These are phyloP conservation scores for Syrista parreyssii DNA, from an alignment of 2,888 invertebrate species.

Conservation along the genomic window DNA sequence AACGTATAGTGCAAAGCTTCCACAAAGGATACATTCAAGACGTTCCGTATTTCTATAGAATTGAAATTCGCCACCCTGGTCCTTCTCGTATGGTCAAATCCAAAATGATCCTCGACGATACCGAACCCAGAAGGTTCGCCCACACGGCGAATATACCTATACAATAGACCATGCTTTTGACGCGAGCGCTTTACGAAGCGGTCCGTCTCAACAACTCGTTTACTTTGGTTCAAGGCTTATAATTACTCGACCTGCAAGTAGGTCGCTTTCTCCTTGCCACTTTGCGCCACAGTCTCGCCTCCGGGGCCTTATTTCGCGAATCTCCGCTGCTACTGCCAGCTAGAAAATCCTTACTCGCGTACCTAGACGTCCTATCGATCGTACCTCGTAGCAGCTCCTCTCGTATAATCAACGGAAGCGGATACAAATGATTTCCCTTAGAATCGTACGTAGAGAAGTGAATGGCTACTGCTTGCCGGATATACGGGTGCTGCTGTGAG, in stretches of 20 bases:
- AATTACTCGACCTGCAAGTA: constrained; percentile 61
- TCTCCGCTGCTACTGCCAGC: constrained; percentile 22
- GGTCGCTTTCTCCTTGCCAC: constrained; percentile 63
- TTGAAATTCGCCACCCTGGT: not conserved
- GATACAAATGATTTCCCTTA: not conserved
- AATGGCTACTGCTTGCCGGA: not conserved
- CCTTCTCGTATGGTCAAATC: not conserved
- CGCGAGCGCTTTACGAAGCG: constrained; percentile 12
- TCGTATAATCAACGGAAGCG: not conserved
- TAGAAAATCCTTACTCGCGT: constrained; percentile 6
- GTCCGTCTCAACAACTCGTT: constrained; percentile 50
- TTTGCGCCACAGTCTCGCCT: constrained; percentile 36
- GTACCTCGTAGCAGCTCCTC: not conserved
- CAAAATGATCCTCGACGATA: not conserved
- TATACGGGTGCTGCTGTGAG: not conserved
- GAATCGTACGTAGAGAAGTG: not conserved
- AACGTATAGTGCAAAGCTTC: not conserved
- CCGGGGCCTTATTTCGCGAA: constrained; percentile 28
- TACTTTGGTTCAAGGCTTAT: constrained; percentile 61
- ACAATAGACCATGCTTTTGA: not conserved
- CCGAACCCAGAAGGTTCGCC: not conserved
- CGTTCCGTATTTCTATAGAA: not conserved
- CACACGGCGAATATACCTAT: not conserved
- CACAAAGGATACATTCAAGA: not conserved
- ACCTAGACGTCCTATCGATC: not conserved